Evolutionary conservation across 2,113 vertebrate genomes (phyloP), one percentile per base, ranked within the genome.

Genomic region (Ammodytes dubius): DNA sequence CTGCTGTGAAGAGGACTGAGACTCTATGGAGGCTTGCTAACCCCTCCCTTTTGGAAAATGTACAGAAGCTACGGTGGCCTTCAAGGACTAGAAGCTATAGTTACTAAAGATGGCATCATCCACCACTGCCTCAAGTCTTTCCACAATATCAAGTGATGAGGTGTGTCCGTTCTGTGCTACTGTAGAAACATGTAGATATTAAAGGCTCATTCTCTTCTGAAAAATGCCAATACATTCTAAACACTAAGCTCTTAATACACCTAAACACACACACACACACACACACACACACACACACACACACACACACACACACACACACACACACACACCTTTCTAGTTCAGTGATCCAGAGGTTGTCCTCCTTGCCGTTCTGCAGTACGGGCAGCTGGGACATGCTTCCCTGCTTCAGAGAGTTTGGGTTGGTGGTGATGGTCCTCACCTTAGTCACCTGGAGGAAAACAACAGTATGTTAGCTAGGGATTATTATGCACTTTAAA

Each of bases 311-410:
- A 47, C 4, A 11, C 40, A 35, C 68, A 35, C 7, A 35, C 47
- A 5, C 65, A 17, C 3, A 37, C 35, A 67, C 14, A n/a, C 64
- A 97, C 97, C 89, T 96, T 82, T 97, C 96, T 37, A 98, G 83
- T 74, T 98, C 97, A 3, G 96, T 96, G 93, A 97, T 96, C 96
- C 97, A 98, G 53, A 98, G 90, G 77, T 58, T 88, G 90, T 97
- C 96, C 67, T 96, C 96, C 79, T 88, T 94, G 81, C 95, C 96
- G 27, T 96, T 94, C 83, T 96, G 92, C 43, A 95, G 82, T 64
- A 97, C 96, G 0, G 97, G 97, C 64, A 95, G 93, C 85, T 83
- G 82, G 43, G 92, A 14, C 4, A 9, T 79, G 35, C 92, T 94
- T 7, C 96, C 96, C 86, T 97, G 96, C 88, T 94, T 96, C 87